These are phyloP conservation scores for Smithornis capensis DNA, from an alignment of 2,113 vertebrate species.

Conservation along the genomic window DNA sequence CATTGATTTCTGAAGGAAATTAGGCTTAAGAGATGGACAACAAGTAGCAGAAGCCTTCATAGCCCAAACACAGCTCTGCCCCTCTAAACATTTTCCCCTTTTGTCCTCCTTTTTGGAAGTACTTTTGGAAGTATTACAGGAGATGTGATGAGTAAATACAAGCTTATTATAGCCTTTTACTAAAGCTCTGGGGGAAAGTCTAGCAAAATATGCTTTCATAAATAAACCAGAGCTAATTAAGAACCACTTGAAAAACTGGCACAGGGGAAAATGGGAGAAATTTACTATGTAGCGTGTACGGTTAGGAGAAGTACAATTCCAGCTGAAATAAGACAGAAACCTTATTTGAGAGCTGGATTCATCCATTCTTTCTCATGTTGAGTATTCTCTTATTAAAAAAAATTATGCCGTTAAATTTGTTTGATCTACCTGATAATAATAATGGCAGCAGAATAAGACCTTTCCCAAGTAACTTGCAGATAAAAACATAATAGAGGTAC, in stretches of 20 bases:
- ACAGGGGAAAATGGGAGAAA: constrained; percentile 11
- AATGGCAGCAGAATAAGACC: neutral
- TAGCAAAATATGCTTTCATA: constrained; percentile 47
- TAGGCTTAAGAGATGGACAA: neutral
- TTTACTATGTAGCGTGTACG: neutral
- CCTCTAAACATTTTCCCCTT: neutral
- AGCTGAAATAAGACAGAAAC: neutral
- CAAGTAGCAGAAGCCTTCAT: neutral
- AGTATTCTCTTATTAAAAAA: neutral
- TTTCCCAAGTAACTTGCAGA: neutral
- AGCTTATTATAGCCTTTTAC: constrained; percentile 2
- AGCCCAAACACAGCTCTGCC: neutral
- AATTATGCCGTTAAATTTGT: neutral
- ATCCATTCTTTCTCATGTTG: neutral
- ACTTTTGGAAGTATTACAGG: neutral
- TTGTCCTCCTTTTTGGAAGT: neutral
- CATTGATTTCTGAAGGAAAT: neutral
- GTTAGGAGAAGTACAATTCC: neutral
- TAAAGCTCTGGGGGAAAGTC: constrained; percentile 30
- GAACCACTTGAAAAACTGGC: constrained; percentile 33
- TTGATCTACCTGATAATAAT: neutral
- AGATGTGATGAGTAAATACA: neutral
- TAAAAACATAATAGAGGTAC: neutral
- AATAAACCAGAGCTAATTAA: constrained; percentile 59
- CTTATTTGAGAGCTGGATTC: neutral